These are phyloP conservation scores for Corythoichthys haematopterus DNA, from an alignment of 2,113 vertebrate genomes.

Conservation along the genomic window DNA sequence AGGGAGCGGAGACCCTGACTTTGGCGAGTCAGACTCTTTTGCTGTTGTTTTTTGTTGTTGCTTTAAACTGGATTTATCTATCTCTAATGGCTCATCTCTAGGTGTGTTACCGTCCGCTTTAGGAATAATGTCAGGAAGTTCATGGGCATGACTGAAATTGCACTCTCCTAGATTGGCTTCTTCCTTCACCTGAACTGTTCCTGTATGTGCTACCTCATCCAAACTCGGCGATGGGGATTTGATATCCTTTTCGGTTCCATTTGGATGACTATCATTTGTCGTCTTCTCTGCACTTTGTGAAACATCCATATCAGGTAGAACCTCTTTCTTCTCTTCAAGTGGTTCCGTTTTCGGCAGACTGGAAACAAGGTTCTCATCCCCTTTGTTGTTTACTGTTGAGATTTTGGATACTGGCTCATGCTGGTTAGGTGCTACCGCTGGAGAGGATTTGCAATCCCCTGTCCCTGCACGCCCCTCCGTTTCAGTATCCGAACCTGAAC, in stretches of 20 bases:
- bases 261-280: conserved; percentile 14
- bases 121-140: conserved; percentile 74
- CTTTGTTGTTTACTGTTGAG: conserved; percentile 41
- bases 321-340: conserved; percentile 39
- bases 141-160: conserved; percentile 61
- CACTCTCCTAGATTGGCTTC: conserved; percentile 43
- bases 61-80: conserved; percentile 60
- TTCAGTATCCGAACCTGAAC: conserved; percentile 71
- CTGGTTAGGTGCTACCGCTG: conserved; percentile 32
- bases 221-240: conserved; percentile 20
- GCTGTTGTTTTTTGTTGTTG: conserved; percentile 61
- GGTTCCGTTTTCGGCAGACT: conserved; percentile 34
- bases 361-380: conserved; percentile 36
- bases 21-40: conserved; percentile 65
- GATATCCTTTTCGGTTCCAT: conserved; percentile 40
- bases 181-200: conserved; percentile 26
- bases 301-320: conserved; percentile 23
- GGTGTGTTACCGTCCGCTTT: conserved; percentile 65
- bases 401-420: conserved; percentile 49
- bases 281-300: conserved; percentile 16
- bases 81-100: conserved; percentile 56
- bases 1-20: conserved; percentile 54
- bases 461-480: conserved; percentile 53
- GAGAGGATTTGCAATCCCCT: conserved; percentile 40
- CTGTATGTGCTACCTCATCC: conserved; percentile 35